Conservation (phyloP, 1,140 invertebrate genomes). For the Bombus picipes region DNA sequence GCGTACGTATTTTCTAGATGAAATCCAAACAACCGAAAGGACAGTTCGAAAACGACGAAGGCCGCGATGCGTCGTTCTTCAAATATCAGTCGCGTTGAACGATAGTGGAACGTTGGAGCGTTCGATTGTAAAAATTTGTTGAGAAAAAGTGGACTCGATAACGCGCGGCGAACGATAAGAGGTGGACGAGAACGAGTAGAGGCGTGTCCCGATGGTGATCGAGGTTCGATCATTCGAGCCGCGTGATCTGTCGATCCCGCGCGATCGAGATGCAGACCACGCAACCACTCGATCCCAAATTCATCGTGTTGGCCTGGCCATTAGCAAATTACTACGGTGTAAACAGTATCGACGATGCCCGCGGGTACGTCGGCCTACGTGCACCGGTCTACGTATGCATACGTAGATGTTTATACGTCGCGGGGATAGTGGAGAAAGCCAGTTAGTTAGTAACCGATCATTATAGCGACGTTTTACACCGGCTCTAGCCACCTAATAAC, state of each 20-base stretch:
- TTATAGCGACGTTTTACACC: constrained; percentile 78
- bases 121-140: not conserved
- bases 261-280: constrained; percentile 73
- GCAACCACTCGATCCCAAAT: constrained; percentile 73
- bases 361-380: constrained; percentile 30
- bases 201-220: constrained; percentile 58
- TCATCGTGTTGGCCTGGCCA: constrained; percentile 76
- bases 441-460: constrained; percentile 79
- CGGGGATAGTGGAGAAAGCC: constrained; percentile 47
- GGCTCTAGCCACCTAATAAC: constrained; percentile 79
- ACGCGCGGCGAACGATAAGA: constrained; percentile 49
- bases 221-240: constrained; percentile 51
- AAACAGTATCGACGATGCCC: constrained; percentile 78
- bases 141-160: constrained; percentile 7
- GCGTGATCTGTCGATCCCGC: constrained; percentile 57
- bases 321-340: constrained; percentile 82
- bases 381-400: constrained; percentile 43
- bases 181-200: constrained; percentile 31
- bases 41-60: not conserved
- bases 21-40: not conserved
- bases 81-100: not conserved
- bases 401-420: constrained; percentile 50
- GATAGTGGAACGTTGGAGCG: not conserved
- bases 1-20: not conserved
- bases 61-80: not conserved